Evolutionary conservation across 2,888 invertebrate genomes (phyloP), one percentile per base, ranked within the genome.

Genomic region (Brassicogethes aeneus): DNA sequence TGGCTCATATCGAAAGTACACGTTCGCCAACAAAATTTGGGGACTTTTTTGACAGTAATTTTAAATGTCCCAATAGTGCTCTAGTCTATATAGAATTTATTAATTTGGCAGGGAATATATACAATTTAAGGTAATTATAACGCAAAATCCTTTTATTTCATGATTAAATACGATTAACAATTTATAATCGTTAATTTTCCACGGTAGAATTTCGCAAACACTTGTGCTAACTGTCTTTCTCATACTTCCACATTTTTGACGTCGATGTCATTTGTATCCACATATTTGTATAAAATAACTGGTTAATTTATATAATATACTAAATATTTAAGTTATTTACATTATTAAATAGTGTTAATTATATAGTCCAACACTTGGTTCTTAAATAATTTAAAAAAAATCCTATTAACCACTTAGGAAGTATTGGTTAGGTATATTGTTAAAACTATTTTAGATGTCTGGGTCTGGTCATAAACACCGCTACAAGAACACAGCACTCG

Each of bases 401-500:
- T n/a, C n/a, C n/a, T n/a, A n/a, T n/a, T n/a, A n/a, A n/a, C n/a
- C n/a, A n/a, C n/a, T n/a, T n/a, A n/a, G n/a, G n/a, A n/a, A n/a
- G n/a, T 23, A 23, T 23, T 23, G 5, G 23, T 23, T 23, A 23
- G 5, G 5, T 23, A 7, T 10, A 23, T 7, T 23, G 23, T 23
- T 23, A 23, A 23, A 23, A 7, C 10, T 23, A 38, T 59, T 66
- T 31, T 52, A 82, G 82, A 89, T 89, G 89, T 88, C 87, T 60
- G 80, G 81, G 50, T 85, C 79, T 52, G 72, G 80, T 58, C 89
- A 90, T 66, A 89, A 88, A 66, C 83, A 88, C 70, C 84, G 92
- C 57, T 96, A 95, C 66, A 95, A 96, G 80, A 94, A 94, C 74
- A 81, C 82, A 48, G 92, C 89, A 2, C 70, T 93, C 54, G 93